Base-by-base conservation (phyloP, 2,113 vertebrate genomes). In the Cinclus mexicanus region DNA sequence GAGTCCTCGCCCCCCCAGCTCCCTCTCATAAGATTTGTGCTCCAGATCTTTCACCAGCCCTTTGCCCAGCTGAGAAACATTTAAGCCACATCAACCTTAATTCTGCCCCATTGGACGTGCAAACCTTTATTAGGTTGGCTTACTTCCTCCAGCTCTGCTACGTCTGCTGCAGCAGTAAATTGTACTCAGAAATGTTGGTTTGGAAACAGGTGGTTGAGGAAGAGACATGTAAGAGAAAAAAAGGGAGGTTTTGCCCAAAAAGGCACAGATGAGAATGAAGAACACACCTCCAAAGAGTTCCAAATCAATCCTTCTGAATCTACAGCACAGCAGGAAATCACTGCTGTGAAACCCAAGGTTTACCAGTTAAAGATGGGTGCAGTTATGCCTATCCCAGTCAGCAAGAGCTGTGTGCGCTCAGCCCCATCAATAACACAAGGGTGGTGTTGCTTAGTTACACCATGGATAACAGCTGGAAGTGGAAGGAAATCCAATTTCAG, bases 401-500 rank as follows among this genome's bases (percentile, higher is more conserved):
- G 71, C 69, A 77, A 47, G 79, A 25, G n/a, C 76, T 52, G 35
- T 70, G 64, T 47, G 46, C 53, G 39, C 50, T 63, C 64, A 89
- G 77, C 29, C 52, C 69, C 35, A 79, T 70, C 59, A 67, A 24
- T 59, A 85, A 86, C 18, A 50, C 1, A 4, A 90, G 55, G 26
- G 26, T 77, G 23, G 19, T 49, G 47, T 83, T 94, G 72, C 64
- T 89, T 80, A n/a, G 60, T 89, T 92, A 89, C 9, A 0, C 44
- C 56, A 68, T 47, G 61, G 61, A 71, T 77, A 95, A 89, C 23
- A 41, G 39, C 56, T 81, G 31, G 41, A 90, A 92, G 76, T 75
- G 56, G 56, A 90, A 90, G 29, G 31, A 74, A 87, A 89, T 71
- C 52, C 44, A 75, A 93, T 89, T 92, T 94, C 60, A 67, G 60